These are phyloP conservation scores for Xylota segnis DNA, from an alignment of 2,888 invertebrate genomes.

Conservation along the genomic window DNA sequence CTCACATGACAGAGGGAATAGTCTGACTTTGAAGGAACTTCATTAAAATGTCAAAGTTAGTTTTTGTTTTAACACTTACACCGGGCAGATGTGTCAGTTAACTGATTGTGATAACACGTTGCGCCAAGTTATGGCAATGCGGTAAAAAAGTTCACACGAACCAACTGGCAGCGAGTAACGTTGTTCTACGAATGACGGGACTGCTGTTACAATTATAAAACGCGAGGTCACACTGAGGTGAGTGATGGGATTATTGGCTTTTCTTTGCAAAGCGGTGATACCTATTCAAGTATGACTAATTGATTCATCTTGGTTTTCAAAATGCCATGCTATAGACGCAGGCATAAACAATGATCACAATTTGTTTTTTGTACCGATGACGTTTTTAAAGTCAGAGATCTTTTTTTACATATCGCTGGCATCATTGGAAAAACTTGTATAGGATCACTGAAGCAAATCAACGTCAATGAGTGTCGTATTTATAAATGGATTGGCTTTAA, in stretches of 20 bases:
- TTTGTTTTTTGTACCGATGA: not conserved
- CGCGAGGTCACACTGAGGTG: not conserved
- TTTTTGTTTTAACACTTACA: slow-evolving; percentile 35
- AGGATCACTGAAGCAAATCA: too few relatives aligned
- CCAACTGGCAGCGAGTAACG: not conserved
- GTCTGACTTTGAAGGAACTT: slow-evolving; percentile 25
- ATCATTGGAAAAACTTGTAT: too few relatives aligned
- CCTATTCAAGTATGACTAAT: not conserved
- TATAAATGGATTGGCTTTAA: too few relatives aligned
- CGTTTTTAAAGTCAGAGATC: too few relatives aligned
- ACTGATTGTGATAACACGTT: slow-evolving; percentile 40
- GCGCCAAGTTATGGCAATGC: slow-evolving; percentile 24
- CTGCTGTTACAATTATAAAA: not conserved
- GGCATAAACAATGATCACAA: not conserved
- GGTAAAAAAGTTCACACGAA: slow-evolving; percentile 14
- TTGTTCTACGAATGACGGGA: not conserved
- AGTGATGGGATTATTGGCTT: not conserved
- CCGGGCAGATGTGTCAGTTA: slow-evolving; percentile 37
- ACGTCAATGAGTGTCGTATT: too few relatives aligned
- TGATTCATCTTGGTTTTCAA: not conserved
- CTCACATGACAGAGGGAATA: not conserved
- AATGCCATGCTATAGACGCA: not conserved
- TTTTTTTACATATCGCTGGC: too few relatives aligned
- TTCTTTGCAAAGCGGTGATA: not conserved
- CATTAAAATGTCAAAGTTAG: slow-evolving; percentile 65